Evolutionary conservation across 2,888 invertebrate genomes (phyloP), one percentile per base, ranked within the genome.

Genomic region (Cartodere bifasciata): DNA sequence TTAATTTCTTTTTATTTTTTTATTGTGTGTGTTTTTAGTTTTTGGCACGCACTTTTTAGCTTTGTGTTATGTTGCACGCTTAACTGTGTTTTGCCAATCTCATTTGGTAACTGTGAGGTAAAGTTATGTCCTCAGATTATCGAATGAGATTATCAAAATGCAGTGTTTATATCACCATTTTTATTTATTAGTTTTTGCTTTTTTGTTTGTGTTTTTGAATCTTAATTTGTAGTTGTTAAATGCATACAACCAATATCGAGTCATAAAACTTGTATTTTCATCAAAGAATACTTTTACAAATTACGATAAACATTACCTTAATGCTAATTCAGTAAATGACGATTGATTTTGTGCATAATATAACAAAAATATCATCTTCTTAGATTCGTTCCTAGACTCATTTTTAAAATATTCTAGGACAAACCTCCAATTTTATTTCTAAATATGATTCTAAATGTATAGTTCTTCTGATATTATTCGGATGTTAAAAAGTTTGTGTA

Each of bases 21-120:
- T 32, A 32, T 37, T 37, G 44, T 32, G 39, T 41, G 43, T 40
- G 40, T 34, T 42, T 40, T 24, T 39, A 32, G 33, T 34, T 34
- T 26, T 37, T 36, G 20, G 35, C 17, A 35, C 37, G 38, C 35
- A n/a, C 24, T 25, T 29, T 29, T n/a, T 7, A 27, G 24, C 9
- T 29, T 27, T n/a, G 26, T 29, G 37, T 20, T 23, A 40, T 43
- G 40, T 46, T 54, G 53, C 56, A 54, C 55, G 54, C 53, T 54
- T 57, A 45, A 46, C 53, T 64, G 61, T 64, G 67, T 69, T 75
- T 70, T 75, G 75, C 72, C 81, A 91, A 91, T 91, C 90, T 91
- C 91, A 90, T 86, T 82, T 83, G 85, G 90, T 91, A 90, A 90
- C 85, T 86, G 85, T 88, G 90, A 86, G 87, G 72, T 66, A 64